Percentiles rank a stretch among this genome's conserved stretches.
Conservation (phyloP, 2,888 invertebrate genomes). For the Apamea monoglypha region DNA sequence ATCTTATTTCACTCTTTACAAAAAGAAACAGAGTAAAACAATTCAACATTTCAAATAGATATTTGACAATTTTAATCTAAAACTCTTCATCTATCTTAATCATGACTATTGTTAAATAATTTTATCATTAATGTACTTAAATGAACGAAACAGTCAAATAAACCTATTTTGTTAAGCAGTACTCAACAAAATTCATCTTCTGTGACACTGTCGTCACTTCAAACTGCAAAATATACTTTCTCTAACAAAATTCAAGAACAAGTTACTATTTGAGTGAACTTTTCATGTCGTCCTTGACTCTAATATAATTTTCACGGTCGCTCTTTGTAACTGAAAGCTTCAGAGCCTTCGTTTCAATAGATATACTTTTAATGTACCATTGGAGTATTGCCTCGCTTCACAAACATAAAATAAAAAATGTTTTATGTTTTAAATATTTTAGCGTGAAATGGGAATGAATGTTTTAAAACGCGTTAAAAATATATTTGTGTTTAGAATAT, state of each 20-base stretch:
- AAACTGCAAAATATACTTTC: conserved; percentile 36
- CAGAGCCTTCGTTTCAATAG: conserved; percentile 58
- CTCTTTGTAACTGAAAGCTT: conserved; percentile 64
- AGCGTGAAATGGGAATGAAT: conserved; percentile 7
- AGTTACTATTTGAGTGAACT: conserved; percentile 56
- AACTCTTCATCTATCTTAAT: not conserved
- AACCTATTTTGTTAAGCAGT: conserved; percentile 7
- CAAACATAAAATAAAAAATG: no score
- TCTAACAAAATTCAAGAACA: conserved; percentile 49
- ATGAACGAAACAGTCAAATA: not conserved
- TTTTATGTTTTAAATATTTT: conserved; percentile 37
- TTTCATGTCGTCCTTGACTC: conserved; percentile 61
- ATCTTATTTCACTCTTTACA: not conserved
- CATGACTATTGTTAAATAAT: not conserved
- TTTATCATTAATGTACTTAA: not conserved
- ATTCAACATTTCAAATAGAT: not conserved
- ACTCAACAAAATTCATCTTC: conserved; percentile 14
- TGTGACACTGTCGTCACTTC: conserved; percentile 16
- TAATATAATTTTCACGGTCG: conserved; percentile 67
- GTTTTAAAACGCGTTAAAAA: not conserved
- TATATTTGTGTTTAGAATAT: not conserved
- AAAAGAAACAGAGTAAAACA: not conserved
- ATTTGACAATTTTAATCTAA: not conserved
- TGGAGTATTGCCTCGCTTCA: conserved; percentile 40
- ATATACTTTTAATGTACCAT: conserved; percentile 62